Percentiles rank a stretch among this genome's conserved stretches.
Conservation (phyloP, 2,797 vertebrate species). For the Lemur catta region DNA sequence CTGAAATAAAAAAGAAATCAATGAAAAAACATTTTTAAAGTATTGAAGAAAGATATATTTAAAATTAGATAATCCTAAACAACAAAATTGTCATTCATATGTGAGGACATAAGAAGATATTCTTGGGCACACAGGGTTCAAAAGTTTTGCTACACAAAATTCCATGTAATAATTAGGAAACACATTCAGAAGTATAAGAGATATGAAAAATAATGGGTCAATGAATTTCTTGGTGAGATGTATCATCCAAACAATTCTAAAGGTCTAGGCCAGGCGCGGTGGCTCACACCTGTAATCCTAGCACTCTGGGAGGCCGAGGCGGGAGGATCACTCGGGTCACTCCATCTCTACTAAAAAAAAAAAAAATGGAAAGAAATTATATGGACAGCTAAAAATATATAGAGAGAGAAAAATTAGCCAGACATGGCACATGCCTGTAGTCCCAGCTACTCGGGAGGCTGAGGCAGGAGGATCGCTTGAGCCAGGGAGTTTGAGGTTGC, state of each 20-base stretch:
- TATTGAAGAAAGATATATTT: background rate
- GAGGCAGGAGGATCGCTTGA: too few species aligned
- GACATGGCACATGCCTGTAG: too few species aligned
- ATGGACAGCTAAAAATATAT: too few species aligned
- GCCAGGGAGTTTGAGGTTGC: too few species aligned
- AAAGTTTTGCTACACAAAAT: background rate
- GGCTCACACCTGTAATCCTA: too few species aligned
- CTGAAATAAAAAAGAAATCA: background rate
- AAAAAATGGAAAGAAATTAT: too few species aligned
- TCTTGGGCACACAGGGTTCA: background rate
- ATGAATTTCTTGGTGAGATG: background rate
- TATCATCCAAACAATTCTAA: background rate
- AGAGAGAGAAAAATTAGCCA: too few species aligned
- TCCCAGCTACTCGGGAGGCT: too few species aligned
- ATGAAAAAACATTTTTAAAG: background rate
- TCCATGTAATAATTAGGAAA: background rate
- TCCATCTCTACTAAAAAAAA: too few species aligned
- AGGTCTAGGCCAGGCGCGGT: background rate
- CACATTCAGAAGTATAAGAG: background rate
- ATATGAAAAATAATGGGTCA: background rate
- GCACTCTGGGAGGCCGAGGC: too few species aligned
- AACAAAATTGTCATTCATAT: background rate
- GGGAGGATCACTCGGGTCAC: too few species aligned
- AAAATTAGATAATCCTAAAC: constrained; percentile 16
- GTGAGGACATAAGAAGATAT: background rate